Base-by-base conservation (phyloP, 2,113 vertebrate genomes). In the Oncorhynchus nerka region DNA sequence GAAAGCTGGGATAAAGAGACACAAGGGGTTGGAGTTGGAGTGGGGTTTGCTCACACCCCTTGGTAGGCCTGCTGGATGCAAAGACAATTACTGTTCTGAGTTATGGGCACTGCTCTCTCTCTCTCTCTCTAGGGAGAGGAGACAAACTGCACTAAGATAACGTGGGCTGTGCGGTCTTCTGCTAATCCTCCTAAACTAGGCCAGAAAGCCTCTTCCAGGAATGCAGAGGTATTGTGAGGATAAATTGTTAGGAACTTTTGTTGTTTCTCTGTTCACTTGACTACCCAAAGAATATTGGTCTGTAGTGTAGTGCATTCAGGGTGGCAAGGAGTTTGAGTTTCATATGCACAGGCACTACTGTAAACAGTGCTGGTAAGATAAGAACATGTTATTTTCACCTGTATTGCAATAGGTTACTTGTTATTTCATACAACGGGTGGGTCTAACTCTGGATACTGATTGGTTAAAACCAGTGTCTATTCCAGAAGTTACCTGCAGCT, bases 121-220 rank as follows among this genome's bases (percentile, higher is more conserved):
- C 51, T 5, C 51, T 55, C 16, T 55, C 51, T 55, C 16, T 55
- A 4, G 5, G 51, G 51, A 55, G 51, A 16, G 70, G 61, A 85
- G 83, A 83, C 84, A 86, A 91, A 86, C 70, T 83, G 75, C 79
- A 86, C 76, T 86, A 83, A 90, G 80, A 79, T 86, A 73, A 75
- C 73, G 87, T 86, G 88, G 91, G 87, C 87, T 87, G 83, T 78
- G 81, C 72, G 74, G 79, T 77, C 84, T 87, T 87, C 68, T 66
- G 51, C 82, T 91, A 89, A 90, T 89, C 89, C 39, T 28, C 71
- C 39, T 76, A 79, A 84, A 87, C 73, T 88, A 88, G 83, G 79
- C 79, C 82, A 79, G n/a, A 26, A 61, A 86, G 62, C 68, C 79
- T 79, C 73, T 75, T 76, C 62, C 69, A 81, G 79, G 80, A 83